Evolutionary conservation across 1,140 invertebrate species (phyloP).

Genomic region (Holcopasites calliopsidis): DNA sequence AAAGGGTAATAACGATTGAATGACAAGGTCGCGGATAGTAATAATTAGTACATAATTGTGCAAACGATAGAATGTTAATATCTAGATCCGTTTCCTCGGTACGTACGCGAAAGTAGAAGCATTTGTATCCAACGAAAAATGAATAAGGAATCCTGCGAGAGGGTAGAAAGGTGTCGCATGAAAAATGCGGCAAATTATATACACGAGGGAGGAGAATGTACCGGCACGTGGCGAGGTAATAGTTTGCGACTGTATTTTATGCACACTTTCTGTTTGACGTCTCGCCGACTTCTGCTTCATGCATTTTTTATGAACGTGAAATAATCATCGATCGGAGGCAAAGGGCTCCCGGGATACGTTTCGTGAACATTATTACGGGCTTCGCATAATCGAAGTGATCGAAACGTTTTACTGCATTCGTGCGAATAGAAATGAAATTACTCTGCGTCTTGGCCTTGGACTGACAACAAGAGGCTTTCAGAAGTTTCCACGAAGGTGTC

Average conservation of each 20-base stretch:
- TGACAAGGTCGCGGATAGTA: too few species aligned
- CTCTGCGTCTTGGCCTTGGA: too few species aligned
- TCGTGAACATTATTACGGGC: background rate
- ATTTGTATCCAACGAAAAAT: background rate
- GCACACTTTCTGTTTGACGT: background rate
- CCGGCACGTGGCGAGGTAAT: background rate
- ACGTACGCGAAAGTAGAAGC: too few species aligned
- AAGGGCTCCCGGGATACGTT: background rate
- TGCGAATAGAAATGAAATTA: background rate
- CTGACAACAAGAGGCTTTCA: too few species aligned
- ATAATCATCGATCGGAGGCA: background rate
- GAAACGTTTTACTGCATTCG: background rate
- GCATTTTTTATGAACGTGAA: slow-evolving; percentile 12
- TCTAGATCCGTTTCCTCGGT: too few species aligned
- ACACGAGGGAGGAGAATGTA: background rate
- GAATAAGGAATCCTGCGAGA: too few species aligned
- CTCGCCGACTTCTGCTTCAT: background rate
- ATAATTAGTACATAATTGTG: too few species aligned
- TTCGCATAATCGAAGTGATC: background rate
- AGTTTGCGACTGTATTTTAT: background rate
- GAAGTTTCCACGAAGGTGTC: too few species aligned
- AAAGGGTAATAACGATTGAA: too few species aligned
- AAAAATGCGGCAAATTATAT: slow-evolving; percentile 18
- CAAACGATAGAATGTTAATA: too few species aligned
- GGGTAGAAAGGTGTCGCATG: background rate